Evolutionary conservation across 2,113 vertebrate species (phyloP).

Genomic region (Psittacus erithacus): DNA sequence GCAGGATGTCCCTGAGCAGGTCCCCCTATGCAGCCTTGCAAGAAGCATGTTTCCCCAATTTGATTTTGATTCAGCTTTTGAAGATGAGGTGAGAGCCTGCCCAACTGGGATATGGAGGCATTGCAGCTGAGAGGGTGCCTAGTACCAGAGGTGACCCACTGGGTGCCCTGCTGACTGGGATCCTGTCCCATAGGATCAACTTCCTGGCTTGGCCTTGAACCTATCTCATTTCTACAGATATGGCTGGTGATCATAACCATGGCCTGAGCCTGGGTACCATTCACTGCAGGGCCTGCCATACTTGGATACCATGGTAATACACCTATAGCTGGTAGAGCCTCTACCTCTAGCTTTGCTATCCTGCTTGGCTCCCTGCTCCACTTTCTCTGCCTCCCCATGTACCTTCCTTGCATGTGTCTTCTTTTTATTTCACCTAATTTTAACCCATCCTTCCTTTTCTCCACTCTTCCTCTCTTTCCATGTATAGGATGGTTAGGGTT

Average conservation of each 20-base stretch:
- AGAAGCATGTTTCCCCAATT: not conserved
- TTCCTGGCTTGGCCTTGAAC: not conserved
- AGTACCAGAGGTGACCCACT: not conserved
- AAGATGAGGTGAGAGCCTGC: not conserved
- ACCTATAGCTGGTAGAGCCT: not conserved
- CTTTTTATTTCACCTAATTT: not conserved
- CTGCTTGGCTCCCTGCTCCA: not conserved
- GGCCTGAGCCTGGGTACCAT: not conserved
- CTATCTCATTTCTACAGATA: rapidly evolving
- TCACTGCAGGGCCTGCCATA: not conserved
- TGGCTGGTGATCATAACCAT: not conserved
- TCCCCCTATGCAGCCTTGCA: not conserved
- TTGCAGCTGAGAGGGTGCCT: not conserved
- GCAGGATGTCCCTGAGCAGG: not conserved
- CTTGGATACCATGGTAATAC: not conserved
- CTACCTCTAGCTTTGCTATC: not conserved
- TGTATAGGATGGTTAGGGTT: not conserved
- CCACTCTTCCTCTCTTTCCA: not conserved
- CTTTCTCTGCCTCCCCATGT: not conserved
- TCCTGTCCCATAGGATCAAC: not conserved
- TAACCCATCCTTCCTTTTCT: not conserved
- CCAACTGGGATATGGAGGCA: not conserved
- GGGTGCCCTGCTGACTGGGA: not conserved
- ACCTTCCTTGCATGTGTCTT: not conserved
- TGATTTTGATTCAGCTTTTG: not conserved